Conservation (phyloP, 2,888 invertebrate species). For the Gymnoscelis rufifasciata region DNA sequence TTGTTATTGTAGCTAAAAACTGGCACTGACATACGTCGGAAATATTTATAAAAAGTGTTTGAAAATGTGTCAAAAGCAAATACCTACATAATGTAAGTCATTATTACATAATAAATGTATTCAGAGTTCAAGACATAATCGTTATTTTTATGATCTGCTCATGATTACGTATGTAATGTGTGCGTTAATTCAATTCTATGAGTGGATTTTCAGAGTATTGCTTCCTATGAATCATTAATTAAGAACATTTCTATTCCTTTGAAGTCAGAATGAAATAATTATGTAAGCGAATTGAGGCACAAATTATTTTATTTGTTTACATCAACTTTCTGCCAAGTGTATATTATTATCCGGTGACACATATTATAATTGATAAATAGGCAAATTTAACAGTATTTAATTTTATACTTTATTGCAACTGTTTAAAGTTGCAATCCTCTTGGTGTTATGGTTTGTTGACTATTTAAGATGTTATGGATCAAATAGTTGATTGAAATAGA, state of each 20-base stretch:
- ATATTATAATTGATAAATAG: slow-evolving; percentile 11
- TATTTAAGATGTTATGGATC: not conserved
- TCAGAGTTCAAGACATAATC: too few relatives aligned
- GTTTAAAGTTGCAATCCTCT: not conserved
- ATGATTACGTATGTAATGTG: too few relatives aligned
- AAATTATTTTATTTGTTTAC: slow-evolving; percentile 4
- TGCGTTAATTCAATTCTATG: too few relatives aligned
- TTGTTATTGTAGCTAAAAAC: too few relatives aligned
- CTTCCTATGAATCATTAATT: too few relatives aligned
- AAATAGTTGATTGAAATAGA: slow-evolving; percentile 19
- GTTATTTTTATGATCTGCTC: too few relatives aligned
- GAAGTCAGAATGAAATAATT: not conserved
- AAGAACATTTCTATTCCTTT: not conserved
- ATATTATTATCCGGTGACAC: slow-evolving; percentile 17
- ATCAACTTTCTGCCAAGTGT: slow-evolving; percentile 12
- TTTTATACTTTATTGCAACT: slow-evolving; percentile 1
- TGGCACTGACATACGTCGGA: too few relatives aligned
- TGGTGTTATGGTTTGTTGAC: not conserved
- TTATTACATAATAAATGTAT: too few relatives aligned
- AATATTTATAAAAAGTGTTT: too few relatives aligned
- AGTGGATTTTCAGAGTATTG: too few relatives aligned
- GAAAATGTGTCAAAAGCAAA: too few relatives aligned
- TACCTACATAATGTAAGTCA: too few relatives aligned
- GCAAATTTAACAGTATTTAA: not conserved
- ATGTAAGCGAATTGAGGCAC: not conserved